A percentile compares a stretch with the other conserved stretches of the same genome.
These are phyloP conservation scores for Apodemia duryi DNA, from an alignment of 2,888 invertebrate genomes.

Conservation along the genomic window DNA sequence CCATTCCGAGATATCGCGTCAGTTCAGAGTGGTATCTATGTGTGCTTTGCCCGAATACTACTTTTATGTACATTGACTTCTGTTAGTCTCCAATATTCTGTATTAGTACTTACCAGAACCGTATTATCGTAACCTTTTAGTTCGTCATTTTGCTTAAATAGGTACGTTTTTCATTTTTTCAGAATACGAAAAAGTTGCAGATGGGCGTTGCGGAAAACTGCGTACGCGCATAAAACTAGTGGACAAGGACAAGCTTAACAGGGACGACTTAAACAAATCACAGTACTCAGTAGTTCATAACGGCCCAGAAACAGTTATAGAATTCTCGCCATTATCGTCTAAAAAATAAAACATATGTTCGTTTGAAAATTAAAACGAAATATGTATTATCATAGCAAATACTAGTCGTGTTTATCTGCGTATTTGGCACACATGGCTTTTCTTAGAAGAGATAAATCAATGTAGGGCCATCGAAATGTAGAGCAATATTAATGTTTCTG, in stretches of 20 bases:
- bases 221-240: slow-evolving; percentile 61
- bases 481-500: background rate
- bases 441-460: slow-evolving; percentile 10
- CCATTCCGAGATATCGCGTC: too few species aligned
- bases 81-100: too few species aligned
- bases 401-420: slow-evolving; percentile 13
- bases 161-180: slow-evolving; percentile 43
- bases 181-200: slow-evolving; percentile 57
- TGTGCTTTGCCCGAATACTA: too few species aligned
- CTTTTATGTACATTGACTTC: too few species aligned
- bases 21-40: too few species aligned
- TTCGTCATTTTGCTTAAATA: background rate
- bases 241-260: slow-evolving; percentile 54
- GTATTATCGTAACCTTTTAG: too few species aligned
- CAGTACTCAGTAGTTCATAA: slow-evolving; percentile 58
- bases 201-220: slow-evolving; percentile 64
- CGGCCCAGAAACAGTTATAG: slow-evolving; percentile 49
- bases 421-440: slow-evolving; percentile 8
- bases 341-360: slow-evolving; percentile 21
- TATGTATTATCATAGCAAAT: slow-evolving; percentile 8
- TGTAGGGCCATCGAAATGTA: slow-evolving; percentile 9
- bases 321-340: slow-evolving; percentile 41
- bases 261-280: slow-evolving; percentile 56
- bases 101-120: too few species aligned
- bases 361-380: background rate